Base-by-base conservation (phyloP, 1,140 invertebrate genomes). In the Aporrectodea caliginosa region DNA sequence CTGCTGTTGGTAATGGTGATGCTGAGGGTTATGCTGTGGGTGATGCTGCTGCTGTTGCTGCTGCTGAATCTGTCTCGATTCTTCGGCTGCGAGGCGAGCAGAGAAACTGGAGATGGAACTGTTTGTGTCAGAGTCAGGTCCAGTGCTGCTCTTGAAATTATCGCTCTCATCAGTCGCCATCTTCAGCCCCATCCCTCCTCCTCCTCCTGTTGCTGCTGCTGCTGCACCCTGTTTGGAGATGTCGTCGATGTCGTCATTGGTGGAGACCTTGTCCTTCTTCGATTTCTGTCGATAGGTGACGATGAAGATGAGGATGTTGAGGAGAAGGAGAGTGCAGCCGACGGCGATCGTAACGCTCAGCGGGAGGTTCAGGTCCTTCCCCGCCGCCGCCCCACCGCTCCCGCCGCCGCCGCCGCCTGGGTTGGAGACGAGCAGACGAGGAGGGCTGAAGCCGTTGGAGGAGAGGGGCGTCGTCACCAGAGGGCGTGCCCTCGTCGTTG, bases 321-420 rank as follows among this genome's bases (percentile, higher is more conserved):
- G 88, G 81, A 97, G 93, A 22, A 97, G 90, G 31, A 97, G 87
- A 1, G 93, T 94, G 83, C 94, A 95, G 1, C 96, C 96, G 78
- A 98, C 95, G n/a, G 95, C 95, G 82, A 98, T 95, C 1, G 95
- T 97, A 0, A 97, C 93, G 85, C 93, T 94, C 6, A 97, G 87
- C 0, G 94, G 94, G 0, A 94, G 69, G 35, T 69, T 79, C 6
- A 43, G 27, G 43, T 73, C 79, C 35, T 34, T 72, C 16, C 75
- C 75, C 69, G 73, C 80, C 33, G 27, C 69, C 32, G 35, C 1
- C 27, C 32, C 31, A 16, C 33, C 95, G 0, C 93, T 94, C 84
- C 95, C 95, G 0, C 93, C 93, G 0, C 93, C 93, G 82, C 94
- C 95, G 0, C 94, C 93, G 77, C 95, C 93, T 35, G 82, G 80